A percentile compares a stretch with the other conserved stretches of the same genome.
Evolutionary conservation across 2,113 vertebrate genomes (phyloP).

Genomic region (Dryoscopus gambensis): DNA sequence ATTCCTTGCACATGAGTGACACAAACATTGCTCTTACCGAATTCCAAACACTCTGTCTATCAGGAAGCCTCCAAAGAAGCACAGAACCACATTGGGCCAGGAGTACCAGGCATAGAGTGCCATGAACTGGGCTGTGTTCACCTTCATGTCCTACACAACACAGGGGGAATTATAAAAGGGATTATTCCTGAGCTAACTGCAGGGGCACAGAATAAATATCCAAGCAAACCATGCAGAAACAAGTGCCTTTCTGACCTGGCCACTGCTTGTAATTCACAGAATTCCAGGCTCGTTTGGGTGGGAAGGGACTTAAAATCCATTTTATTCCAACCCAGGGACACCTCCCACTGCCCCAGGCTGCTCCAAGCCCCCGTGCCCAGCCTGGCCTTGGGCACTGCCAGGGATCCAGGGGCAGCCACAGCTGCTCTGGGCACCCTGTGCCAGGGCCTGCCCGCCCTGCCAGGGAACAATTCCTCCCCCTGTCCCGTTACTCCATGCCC

Average conservation of each 20-base stretch:
- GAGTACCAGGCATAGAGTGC: slow-evolving; percentile 97
- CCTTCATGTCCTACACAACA: slow-evolving; percentile 83
- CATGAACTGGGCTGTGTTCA: slow-evolving; percentile 91
- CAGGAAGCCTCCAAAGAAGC: slow-evolving; percentile 95
- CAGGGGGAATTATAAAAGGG: accelerated
- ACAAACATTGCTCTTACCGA: slow-evolving; percentile 66
- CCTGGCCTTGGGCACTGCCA: neutral
- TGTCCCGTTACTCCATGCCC: too few relatives aligned
- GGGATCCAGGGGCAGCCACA: neutral
- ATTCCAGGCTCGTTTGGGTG: too few relatives aligned
- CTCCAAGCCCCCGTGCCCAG: neutral
- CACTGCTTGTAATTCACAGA: neutral
- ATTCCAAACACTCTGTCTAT: slow-evolving; percentile 94
- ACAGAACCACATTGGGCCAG: slow-evolving; percentile 96
- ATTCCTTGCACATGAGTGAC: accelerated
- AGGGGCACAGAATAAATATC: accelerated
- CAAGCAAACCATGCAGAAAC: accelerated
- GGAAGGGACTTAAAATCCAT: accelerated
- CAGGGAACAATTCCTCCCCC: accelerated
- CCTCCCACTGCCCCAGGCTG: accelerated
- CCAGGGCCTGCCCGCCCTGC: neutral
- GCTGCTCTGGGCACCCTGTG: neutral
- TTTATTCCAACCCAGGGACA: neutral
- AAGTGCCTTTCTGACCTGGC: accelerated
- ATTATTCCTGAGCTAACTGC: accelerated